phyloP scores from a whole-genome alignment of 2,888 invertebrate genomes.

The Eupithecia tripunctaria region DNA sequence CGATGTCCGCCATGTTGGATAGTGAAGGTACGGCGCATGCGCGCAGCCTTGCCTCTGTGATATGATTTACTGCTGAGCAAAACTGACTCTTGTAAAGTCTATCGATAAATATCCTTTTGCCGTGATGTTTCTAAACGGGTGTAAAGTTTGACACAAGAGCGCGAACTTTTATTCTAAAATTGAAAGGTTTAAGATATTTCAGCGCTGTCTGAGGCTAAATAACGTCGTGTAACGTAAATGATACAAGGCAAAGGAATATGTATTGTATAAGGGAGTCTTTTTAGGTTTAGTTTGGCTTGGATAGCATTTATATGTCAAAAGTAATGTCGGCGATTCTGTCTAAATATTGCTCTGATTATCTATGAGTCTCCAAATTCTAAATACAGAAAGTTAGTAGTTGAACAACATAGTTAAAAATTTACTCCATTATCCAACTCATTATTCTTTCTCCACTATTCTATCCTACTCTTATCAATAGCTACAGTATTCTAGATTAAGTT shows the following conservation, averaged over 20 bases:
- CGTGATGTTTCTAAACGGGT: background rate
- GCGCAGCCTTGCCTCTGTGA: slow-evolving; percentile 72
- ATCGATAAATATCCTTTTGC: background rate
- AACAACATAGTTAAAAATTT: background rate
- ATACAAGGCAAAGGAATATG: background rate
- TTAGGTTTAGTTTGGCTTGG: background rate
- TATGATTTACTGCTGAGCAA: slow-evolving; percentile 47
- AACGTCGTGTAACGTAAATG: background rate
- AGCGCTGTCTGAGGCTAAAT: background rate
- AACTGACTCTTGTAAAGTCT: background rate
- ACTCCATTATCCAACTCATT: background rate
- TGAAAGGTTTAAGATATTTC: background rate
- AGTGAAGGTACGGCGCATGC: slow-evolving; percentile 60
- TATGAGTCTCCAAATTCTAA: background rate
- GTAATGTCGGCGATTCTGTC: background rate
- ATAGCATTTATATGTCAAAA: background rate
- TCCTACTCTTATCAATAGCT: background rate
- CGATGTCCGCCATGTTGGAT: slow-evolving; percentile 74
- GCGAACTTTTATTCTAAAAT: background rate
- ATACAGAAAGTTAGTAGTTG: background rate
- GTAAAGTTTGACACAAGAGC: background rate
- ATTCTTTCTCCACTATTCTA: slow-evolving; percentile 2
- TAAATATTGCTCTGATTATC: background rate
- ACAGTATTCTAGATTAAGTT: slow-evolving; percentile 13
- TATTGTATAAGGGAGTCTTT: background rate